A percentile compares a stretch with the other conserved stretches of the same genome.
phyloP scores from a whole-genome alignment of 1,140 invertebrate species.

The Drosophila arizonae region DNA sequence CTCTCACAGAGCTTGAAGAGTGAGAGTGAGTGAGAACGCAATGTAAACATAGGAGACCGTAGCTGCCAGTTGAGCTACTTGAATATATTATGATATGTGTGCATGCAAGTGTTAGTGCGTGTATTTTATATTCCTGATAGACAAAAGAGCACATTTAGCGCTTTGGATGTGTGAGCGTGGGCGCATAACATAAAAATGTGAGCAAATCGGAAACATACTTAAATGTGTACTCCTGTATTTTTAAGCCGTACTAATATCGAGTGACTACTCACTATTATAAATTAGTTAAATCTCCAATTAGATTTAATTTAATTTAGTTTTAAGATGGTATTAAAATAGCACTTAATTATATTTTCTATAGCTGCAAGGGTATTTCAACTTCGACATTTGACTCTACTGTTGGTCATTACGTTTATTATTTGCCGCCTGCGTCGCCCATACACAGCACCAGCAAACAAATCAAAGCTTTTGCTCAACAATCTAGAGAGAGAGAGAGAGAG shows the following conservation, averaged over 20 bases:
- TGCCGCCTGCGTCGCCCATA: background rate
- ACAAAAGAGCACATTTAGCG: background rate
- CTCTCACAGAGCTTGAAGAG: constrained; percentile 10
- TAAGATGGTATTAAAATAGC: too few species aligned
- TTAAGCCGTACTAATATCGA: too few species aligned
- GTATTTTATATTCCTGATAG: background rate
- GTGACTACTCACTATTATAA: background rate
- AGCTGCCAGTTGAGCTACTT: constrained; percentile 4
- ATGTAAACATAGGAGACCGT: constrained; percentile 32
- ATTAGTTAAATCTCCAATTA: background rate
- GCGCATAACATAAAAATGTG: background rate
- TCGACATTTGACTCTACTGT: background rate
- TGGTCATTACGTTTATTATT: background rate
- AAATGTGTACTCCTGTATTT: too few species aligned
- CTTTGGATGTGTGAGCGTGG: background rate
- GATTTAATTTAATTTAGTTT: too few species aligned
- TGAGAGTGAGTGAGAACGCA: constrained; percentile 9
- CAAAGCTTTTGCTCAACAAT: constrained; percentile 31
- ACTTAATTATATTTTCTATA: too few species aligned
- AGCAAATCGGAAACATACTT: background rate
- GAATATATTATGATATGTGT: constrained; percentile 4
- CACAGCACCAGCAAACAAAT: constrained; percentile 7
- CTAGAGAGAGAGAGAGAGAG: background rate
- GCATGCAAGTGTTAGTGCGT: background rate
- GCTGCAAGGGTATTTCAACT: constrained; percentile 4